Base-by-base conservation (phyloP, 92 coral and sea anemone species). In the Heteractis magnifica region DNA sequence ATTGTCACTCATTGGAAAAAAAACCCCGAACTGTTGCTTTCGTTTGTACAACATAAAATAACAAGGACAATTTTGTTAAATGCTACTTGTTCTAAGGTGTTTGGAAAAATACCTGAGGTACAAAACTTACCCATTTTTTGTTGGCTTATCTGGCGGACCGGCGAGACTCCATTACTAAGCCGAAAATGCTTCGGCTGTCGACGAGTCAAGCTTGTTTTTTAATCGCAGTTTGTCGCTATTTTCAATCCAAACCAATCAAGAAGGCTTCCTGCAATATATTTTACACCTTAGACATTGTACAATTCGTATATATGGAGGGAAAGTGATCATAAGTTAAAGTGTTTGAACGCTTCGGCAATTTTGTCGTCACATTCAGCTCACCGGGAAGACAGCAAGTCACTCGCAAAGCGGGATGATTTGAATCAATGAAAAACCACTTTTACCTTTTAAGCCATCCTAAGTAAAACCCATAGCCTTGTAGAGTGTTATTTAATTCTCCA, bases 121-220 rank as follows among this genome's bases (percentile, higher is more conserved):
- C 26, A 76, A 49, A 52, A 13, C 79, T 49, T 52, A 76, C 79
- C 79, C 79, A 76, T 76, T 76, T 50, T 52, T 18, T 50, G 41
- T 9, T 18, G 79, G 11, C 52, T 76, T 11, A 76, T 51, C 15
- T 76, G 12, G 79, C 64, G 14, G 49, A 19, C 64, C 79, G 44
- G 79, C 44, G 41, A 49, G 79, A 52, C 56, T 16, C 79, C 79
- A 76, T 76, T 76, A 76, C 59, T 20, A 48, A 50, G 51, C 51
- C 78, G 58, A 58, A 44, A 52, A 51, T 50, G 58, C 6, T 55
- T 49, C 79, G 79, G 79, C 79, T 76, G 79, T 52, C 58, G 79
- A 21, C 60, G 23, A 76, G 23, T 10, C 79, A 62, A 76, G 19
- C 79, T 76, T 76, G 79, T 76, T 76, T 76, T 76, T 62, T 20